Conservation (phyloP, 2,797 vertebrate genomes). For the Rhabdomys pumilio region DNA sequence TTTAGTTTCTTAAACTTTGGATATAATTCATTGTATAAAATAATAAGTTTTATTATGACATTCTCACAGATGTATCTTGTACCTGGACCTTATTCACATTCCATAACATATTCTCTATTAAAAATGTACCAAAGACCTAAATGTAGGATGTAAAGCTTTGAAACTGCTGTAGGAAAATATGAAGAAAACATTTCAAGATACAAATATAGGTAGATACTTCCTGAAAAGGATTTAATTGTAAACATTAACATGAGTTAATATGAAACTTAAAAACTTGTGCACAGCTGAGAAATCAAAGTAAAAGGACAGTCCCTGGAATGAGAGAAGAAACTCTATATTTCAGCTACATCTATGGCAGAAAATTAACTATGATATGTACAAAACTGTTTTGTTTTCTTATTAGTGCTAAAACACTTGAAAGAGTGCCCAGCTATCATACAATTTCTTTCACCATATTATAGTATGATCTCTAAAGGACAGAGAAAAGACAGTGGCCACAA, state of each 20-base stretch:
- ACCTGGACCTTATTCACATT: background rate
- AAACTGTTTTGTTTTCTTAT: slow-evolving; percentile 38
- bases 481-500: background rate
- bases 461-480: slow-evolving; percentile 6
- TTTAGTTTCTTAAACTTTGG: background rate
- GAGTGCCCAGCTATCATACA: background rate
- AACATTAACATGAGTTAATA: background rate
- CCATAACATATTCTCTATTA: background rate
- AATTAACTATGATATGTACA: background rate
- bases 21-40: background rate
- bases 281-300: background rate
- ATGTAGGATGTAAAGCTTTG: background rate
- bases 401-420: slow-evolving; percentile 33
- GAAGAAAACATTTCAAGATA: background rate
- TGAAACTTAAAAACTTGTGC: background rate
- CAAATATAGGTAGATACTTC: background rate
- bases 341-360: background rate
- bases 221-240: background rate
- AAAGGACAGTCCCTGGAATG: background rate
- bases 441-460: slow-evolving; percentile 49
- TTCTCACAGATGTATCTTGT: background rate
- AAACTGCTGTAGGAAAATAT: background rate
- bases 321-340: background rate
- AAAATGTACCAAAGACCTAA: background rate
- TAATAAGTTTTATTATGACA: background rate